These are phyloP conservation scores for Poeciliopsis paucimaculata DNA, from an alignment of 2,797 vertebrate genomes.

Conservation along the genomic window DNA sequence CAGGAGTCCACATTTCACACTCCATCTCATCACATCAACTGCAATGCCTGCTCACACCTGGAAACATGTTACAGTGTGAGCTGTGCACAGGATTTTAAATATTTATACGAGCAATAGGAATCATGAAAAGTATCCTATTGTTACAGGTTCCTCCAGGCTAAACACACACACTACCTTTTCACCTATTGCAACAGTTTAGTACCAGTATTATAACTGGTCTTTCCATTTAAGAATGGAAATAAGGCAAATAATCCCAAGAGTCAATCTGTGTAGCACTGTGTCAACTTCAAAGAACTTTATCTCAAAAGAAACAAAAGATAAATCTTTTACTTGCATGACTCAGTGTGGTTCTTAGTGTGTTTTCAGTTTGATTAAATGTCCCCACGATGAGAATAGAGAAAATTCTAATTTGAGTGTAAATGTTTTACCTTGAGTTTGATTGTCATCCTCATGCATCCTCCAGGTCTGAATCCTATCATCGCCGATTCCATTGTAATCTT, in stretches of 20 bases:
- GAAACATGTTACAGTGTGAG: constrained; percentile 38
- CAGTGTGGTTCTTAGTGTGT: not conserved
- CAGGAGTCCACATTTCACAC: constrained; percentile 36
- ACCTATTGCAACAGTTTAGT: not conserved
- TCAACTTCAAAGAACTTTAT: not conserved
- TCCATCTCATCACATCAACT: constrained; percentile 37
- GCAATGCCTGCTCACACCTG: constrained; percentile 28
- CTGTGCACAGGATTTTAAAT: constrained; percentile 27
- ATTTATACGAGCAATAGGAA: constrained; percentile 49
- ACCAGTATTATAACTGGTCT: not conserved
- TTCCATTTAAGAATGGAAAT: not conserved
- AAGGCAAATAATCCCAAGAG: not conserved
- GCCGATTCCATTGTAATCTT: constrained; percentile 67
- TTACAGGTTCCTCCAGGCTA: constrained; percentile 31
- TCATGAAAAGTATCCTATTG: constrained; percentile 31
- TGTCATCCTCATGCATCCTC: constrained; percentile 60
- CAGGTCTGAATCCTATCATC: constrained; percentile 46
- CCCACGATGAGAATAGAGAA: not conserved
- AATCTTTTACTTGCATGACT: not conserved
- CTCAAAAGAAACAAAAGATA: constrained; percentile 1
- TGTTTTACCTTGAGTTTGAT: constrained; percentile 75
- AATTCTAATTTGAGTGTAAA: constrained; percentile 10
- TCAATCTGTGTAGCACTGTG: not conserved
- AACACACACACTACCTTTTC: not conserved
- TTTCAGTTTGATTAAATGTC: not conserved